Conservation (phyloP, 2,797 vertebrate genomes). For the Peromyscus melanophrys region DNA sequence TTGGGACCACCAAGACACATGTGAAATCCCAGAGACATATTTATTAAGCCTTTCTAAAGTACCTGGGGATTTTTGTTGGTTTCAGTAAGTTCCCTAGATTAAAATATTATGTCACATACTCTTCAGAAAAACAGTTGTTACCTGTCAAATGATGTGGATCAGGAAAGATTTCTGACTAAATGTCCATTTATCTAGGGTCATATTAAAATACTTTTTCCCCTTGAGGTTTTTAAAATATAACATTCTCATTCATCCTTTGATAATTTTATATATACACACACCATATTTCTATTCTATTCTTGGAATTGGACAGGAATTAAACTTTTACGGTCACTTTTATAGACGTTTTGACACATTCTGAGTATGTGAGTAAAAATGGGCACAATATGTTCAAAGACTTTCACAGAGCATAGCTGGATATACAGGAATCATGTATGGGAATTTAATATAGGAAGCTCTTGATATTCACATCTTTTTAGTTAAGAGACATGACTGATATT, state of each 20-base stretch:
- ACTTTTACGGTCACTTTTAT: neutral
- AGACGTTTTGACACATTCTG: neutral
- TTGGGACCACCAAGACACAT: neutral
- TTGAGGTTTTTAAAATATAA: neutral
- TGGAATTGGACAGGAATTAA: neutral
- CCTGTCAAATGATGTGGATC: neutral
- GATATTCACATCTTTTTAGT: neutral
- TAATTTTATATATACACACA: neutral
- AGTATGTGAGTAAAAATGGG: neutral
- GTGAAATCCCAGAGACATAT: neutral
- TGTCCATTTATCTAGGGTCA: neutral
- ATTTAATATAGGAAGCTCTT: neutral
- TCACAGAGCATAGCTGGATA: neutral
- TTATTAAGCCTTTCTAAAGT: neutral
- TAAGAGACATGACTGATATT: neutral
- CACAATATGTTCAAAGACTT: neutral
- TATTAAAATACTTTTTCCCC: neutral
- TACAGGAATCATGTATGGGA: neutral
- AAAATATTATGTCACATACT: neutral
- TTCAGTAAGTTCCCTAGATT: neutral
- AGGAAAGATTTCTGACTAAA: neutral
- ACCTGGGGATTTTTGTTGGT: neutral
- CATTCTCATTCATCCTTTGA: neutral
- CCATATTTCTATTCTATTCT: neutral
- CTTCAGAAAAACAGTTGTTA: neutral